A percentile compares a stretch with the other conserved stretches of the same genome.
phyloP scores from a whole-genome alignment of 2,888 invertebrate genomes.

The Cryptocephalus primarius region DNA sequence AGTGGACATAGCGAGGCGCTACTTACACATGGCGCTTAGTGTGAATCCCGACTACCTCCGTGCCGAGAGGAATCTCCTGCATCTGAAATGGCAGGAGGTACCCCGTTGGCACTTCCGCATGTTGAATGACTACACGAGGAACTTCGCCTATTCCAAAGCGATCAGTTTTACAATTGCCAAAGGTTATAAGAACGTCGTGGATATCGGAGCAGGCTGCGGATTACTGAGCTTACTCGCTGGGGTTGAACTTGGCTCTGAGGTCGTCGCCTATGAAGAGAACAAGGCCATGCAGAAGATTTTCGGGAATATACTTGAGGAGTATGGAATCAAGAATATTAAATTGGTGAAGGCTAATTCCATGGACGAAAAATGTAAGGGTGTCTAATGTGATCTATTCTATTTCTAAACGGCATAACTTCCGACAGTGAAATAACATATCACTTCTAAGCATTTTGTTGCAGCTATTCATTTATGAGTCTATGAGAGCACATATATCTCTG shows the following conservation, averaged over 20 bases:
- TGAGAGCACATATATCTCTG: too few species aligned
- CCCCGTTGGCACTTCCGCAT: slow-evolving; percentile 76
- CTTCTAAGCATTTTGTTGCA: neutral
- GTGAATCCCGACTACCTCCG: slow-evolving; percentile 21
- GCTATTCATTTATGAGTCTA: neutral
- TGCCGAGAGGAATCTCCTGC: slow-evolving; percentile 53
- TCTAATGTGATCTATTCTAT: too few species aligned
- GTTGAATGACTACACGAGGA: slow-evolving; percentile 64
- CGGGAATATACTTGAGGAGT: slow-evolving; percentile 42
- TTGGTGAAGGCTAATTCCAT: slow-evolving; percentile 52
- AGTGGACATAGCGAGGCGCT: slow-evolving; percentile 23
- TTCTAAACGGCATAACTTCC: too few species aligned
- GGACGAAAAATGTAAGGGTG: slow-evolving; percentile 30
- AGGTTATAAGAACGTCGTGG: slow-evolving; percentile 45
- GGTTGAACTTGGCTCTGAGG: slow-evolving; percentile 34
- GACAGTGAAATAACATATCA: too few species aligned
- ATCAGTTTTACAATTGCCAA: slow-evolving; percentile 33
- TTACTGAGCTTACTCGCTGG: slow-evolving; percentile 59
- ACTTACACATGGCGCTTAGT: slow-evolving; percentile 22
- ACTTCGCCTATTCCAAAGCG: slow-evolving; percentile 53
- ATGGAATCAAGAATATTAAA: slow-evolving; percentile 36
- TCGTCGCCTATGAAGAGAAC: slow-evolving; percentile 59
- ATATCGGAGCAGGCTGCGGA: slow-evolving; percentile 71
- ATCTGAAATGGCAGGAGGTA: slow-evolving; percentile 54
- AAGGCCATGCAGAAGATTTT: slow-evolving; percentile 52